Evolutionary conservation across 2,888 invertebrate genomes (phyloP).

Genomic region (Sphaerophoria rueppellii): DNA sequence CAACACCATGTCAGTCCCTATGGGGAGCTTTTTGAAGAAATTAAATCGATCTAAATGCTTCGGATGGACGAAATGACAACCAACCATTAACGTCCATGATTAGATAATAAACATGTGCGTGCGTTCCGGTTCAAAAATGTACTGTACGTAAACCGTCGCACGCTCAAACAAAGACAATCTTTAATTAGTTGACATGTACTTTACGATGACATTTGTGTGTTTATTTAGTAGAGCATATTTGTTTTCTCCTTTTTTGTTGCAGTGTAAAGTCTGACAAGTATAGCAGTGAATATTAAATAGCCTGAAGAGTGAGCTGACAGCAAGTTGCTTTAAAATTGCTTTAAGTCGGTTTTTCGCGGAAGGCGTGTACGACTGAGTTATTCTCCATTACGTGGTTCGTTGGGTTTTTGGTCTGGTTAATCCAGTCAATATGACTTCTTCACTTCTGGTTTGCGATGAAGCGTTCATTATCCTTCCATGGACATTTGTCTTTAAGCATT

Average conservation of each 20-base stretch:
- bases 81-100: constrained; percentile 36
- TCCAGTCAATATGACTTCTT: constrained; percentile 3
- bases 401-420: neutral
- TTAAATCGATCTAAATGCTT: constrained; percentile 20
- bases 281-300: constrained; percentile 29
- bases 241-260: constrained; percentile 1
- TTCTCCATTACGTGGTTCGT: neutral
- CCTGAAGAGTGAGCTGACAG: neutral
- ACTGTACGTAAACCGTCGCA: neutral
- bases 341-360: neutral
- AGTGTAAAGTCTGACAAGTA: neutral
- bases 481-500: no score
- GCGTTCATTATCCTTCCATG: no score
- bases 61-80: neutral
- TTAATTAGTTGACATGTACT: constrained; percentile 49
- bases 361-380: neutral
- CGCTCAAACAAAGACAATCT: constrained; percentile 28
- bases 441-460: neutral
- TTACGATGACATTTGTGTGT: constrained; percentile 54
- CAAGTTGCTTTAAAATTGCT: constrained; percentile 2
- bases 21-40: constrained; percentile 32
- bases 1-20: neutral
- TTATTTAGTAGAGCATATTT: constrained; percentile 32
- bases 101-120: constrained; percentile 53
- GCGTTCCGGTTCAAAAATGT: constrained; percentile 20